Conservation (phyloP, 2,888 invertebrate genomes). For the Leucophenga maculata region DNA sequence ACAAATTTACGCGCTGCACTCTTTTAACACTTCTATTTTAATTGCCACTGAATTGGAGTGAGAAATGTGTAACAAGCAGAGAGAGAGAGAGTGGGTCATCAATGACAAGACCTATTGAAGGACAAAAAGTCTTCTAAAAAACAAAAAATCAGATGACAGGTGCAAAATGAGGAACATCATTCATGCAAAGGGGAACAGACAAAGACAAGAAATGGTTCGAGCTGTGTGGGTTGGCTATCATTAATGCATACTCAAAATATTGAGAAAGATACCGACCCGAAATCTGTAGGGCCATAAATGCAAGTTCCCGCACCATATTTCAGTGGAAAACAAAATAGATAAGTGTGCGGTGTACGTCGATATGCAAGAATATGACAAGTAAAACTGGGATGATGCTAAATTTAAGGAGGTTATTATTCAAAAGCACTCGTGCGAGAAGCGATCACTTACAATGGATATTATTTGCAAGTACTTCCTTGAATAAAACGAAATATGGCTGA, state of each 20-base stretch:
- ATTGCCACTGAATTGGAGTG: too few relatives aligned
- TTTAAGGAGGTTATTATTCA: constrained; percentile 95
- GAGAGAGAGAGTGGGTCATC: too few relatives aligned
- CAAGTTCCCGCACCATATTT: constrained; percentile 98
- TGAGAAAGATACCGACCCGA: constrained; percentile 98
- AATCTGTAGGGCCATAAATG: constrained; percentile 97
- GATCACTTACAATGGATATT: constrained; percentile 93
- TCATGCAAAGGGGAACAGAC: constrained; percentile 77
- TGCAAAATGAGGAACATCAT: constrained; percentile 91
- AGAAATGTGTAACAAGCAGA: too few relatives aligned
- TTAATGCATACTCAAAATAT: constrained; percentile 94
- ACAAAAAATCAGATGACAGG: constrained; percentile 98
- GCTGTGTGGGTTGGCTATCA: constrained; percentile 89
- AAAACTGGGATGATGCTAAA: constrained; percentile 98
- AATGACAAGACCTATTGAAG: constrained; percentile 99
- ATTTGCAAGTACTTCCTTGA: constrained; percentile 98
- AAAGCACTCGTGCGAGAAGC: constrained; percentile 88
- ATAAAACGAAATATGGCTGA: constrained; percentile 98
- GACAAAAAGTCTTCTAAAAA: constrained; percentile 99
- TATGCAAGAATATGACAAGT: constrained; percentile 89
- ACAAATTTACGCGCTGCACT: too few relatives aligned
- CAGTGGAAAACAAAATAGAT: constrained; percentile 95
- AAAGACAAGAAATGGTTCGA: constrained; percentile 91
- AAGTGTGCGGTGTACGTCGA: constrained; percentile 96
- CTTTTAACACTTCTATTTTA: too few relatives aligned